phyloP scores from a whole-genome alignment of 1,140 invertebrate genomes.

The Diorhabda carinulata region DNA sequence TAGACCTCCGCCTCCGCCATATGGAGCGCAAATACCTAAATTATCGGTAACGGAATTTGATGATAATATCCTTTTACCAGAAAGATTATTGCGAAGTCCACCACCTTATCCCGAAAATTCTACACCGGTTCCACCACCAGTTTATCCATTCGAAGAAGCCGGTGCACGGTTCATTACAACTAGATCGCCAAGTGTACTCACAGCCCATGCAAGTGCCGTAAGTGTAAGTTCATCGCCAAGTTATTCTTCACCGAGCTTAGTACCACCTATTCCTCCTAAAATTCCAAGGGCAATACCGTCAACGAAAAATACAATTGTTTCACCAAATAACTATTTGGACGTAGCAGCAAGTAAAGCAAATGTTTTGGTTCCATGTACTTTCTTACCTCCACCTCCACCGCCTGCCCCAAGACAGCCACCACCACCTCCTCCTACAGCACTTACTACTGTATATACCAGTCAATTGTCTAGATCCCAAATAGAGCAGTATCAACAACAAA shows the following conservation, averaged over 20 bases:
- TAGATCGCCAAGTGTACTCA: conserved; percentile 62
- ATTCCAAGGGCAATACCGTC: conserved; percentile 48
- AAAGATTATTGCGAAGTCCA: conserved; percentile 48
- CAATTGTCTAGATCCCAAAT: conserved; percentile 73
- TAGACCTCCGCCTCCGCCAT: conserved; percentile 51
- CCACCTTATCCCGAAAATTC: conserved; percentile 55
- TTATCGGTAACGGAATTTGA: conserved; percentile 25
- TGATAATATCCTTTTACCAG: conserved; percentile 28
- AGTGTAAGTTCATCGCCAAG: conserved; percentile 54
- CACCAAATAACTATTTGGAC: conserved; percentile 66
- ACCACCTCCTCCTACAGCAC: conserved; percentile 53
- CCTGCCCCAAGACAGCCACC: conserved; percentile 49
- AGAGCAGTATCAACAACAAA: conserved; percentile 78
- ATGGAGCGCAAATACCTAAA: conserved; percentile 47
- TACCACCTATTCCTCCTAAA: conserved; percentile 55
- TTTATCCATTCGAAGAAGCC: conserved; percentile 55
- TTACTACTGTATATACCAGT: conserved; percentile 60
- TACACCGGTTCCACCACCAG: conserved; percentile 43
- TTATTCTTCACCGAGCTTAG: conserved; percentile 46
- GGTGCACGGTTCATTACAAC: conserved; percentile 64
- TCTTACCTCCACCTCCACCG: conserved; percentile 54
- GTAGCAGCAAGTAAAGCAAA: conserved; percentile 60
- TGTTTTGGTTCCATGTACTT: conserved; percentile 59
- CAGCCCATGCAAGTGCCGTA: conserved; percentile 59
- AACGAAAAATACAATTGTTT: conserved; percentile 53